Evolutionary conservation across 92 coral and sea anemone species (phyloP).

Genomic region (Pocillopora meandrina): DNA sequence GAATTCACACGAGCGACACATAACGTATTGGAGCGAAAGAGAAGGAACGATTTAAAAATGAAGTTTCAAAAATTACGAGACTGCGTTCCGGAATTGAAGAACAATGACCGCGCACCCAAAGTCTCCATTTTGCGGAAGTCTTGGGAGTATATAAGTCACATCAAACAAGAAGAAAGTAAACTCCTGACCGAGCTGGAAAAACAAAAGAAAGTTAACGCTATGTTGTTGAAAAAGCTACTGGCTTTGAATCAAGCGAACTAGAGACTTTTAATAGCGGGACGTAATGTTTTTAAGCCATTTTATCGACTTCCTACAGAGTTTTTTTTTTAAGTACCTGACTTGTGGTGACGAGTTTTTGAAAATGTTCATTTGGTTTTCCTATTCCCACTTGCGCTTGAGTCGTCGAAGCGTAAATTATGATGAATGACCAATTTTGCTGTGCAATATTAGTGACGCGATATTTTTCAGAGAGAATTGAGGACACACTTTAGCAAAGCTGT

Average conservation of each 20-base stretch:
- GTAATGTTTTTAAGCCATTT: slow-evolving; percentile 16
- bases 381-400: slow-evolving; percentile 9
- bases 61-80: slow-evolving; percentile 96
- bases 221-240: slow-evolving; percentile 76
- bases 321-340: not conserved
- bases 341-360: slow-evolving; percentile 16
- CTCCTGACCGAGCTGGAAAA: slow-evolving; percentile 68
- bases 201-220: slow-evolving; percentile 86
- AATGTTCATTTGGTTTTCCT: slow-evolving; percentile 36
- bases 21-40: slow-evolving; percentile 92
- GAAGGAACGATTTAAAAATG: slow-evolving; percentile 94
- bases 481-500: slow-evolving; percentile 31
- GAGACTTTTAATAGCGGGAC: not conserved
- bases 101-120: slow-evolving; percentile 96
- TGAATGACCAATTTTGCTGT: slow-evolving; percentile 51
- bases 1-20: slow-evolving; percentile 97
- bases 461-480: slow-evolving; percentile 36
- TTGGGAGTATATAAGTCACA: slow-evolving; percentile 74
- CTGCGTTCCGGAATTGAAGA: slow-evolving; percentile 92
- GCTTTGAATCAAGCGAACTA: slow-evolving; percentile 70
- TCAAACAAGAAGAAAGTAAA: slow-evolving; percentile 82
- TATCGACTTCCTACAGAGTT: slow-evolving; percentile 1
- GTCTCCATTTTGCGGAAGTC: slow-evolving; percentile 94
- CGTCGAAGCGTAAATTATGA: slow-evolving; percentile 33
- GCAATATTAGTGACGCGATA: slow-evolving; percentile 32